Conservation (phyloP, 2,888 invertebrate species). For the Timema podura region DNA sequence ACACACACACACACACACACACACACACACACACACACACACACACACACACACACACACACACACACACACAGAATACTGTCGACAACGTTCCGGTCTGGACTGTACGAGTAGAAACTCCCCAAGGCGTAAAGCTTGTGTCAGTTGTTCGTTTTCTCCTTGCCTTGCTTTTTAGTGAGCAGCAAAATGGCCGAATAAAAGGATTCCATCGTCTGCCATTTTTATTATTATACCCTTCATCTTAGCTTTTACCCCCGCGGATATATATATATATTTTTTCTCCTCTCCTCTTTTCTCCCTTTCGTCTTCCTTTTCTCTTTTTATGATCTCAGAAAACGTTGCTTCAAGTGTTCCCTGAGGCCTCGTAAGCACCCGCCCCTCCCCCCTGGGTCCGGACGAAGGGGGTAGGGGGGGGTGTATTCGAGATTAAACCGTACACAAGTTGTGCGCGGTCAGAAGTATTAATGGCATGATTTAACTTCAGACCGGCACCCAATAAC, state of each 20-base stretch:
- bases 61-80: background rate
- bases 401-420: conserved; percentile 20
- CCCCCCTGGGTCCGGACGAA: conserved; percentile 15
- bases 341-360: conserved; percentile 26
- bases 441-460: conserved; percentile 13
- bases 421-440: conserved; percentile 27
- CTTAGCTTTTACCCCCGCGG: conserved; percentile 25
- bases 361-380: conserved; percentile 23
- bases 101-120: too few relatives aligned
- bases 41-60: background rate
- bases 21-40: too few relatives aligned
- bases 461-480: conserved; percentile 22
- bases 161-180: conserved; percentile 22
- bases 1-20: too few relatives aligned
- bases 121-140: background rate
- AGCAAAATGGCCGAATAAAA: conserved; percentile 29
- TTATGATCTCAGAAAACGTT: conserved; percentile 27
- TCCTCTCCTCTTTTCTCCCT: conserved; percentile 10
- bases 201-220: conserved; percentile 30
- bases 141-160: background rate
- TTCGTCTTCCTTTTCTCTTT: conserved; percentile 25
- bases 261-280: background rate
- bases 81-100: too few relatives aligned
- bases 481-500: conserved; percentile 17
- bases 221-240: conserved; percentile 31